Base-by-base conservation (phyloP, 2,888 invertebrate species). In the Synanthedon vespiformis region DNA sequence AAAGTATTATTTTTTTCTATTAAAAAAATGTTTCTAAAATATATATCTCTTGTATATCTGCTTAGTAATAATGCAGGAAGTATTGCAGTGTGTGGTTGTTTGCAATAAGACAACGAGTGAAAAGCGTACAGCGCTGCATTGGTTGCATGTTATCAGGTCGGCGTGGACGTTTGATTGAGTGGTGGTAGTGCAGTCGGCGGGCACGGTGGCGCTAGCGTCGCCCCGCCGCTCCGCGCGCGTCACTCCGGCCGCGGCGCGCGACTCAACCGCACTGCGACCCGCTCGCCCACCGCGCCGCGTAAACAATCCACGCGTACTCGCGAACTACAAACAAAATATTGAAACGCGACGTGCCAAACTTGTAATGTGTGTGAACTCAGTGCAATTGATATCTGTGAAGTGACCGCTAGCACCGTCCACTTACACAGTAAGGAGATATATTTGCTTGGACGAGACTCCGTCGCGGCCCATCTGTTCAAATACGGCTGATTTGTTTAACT, bases 181-280 rank as follows among this genome's bases (percentile, higher is more conserved):
- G 58, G 56, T 52, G 49, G 56, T 74, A 71, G 74, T 74, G 67
- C 70, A 16, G 50, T 4, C 12, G 34, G 40, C 52, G 62, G 59
- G 67, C 72, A 69, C 68, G 8, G 61, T 59, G 64, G 77, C 75
- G 77, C 73, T 69, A 62, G 67, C 61, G 75, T 70, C 75, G 72
- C 62, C 61, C 61, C 62, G 62, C 64, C 70, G 65, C 67, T 59
- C 70, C 64, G 70, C 81, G 34, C 82, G 79, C 84, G 83, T 77
- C 85, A 86, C 69, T 83, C 82, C 80, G 80, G 79, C 83, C 84
- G 83, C 80, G 84, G 79, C 83, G 77, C 77, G 83, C 83, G 75
- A 71, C 73, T 69, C 60, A 63, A 63, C 64, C 74, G 77, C 77
- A 74, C 68, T 68, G 74, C 71, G 70, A 57, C 56, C 54, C 62